phyloP scores from a whole-genome alignment of 2,797 vertebrate genomes.

The Mus minutoides region DNA sequence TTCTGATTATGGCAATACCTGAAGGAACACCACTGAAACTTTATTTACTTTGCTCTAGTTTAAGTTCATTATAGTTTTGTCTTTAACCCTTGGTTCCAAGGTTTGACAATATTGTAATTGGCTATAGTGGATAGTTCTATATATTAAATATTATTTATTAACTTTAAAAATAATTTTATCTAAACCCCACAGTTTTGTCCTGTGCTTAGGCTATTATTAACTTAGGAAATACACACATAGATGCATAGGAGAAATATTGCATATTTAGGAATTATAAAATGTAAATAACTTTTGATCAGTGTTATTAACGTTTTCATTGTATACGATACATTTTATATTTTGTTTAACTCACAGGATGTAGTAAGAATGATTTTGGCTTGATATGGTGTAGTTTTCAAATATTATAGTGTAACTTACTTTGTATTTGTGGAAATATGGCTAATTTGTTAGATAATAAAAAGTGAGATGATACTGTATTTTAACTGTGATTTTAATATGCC shows the following conservation, averaged over 20 bases:
- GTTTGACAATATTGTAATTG: conserved; percentile 46
- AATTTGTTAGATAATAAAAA: conserved; percentile 48
- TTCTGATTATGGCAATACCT: conserved; percentile 37
- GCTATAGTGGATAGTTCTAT: conserved; percentile 21
- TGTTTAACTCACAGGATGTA: conserved; percentile 44
- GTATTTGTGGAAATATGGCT: conserved; percentile 32
- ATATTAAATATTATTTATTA: conserved; percentile 44
- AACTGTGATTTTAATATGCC: conserved; percentile 15
- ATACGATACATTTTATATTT: conserved; percentile 47
- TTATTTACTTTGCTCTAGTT: not conserved
- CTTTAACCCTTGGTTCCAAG: conserved; percentile 34
- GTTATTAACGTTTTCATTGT: conserved; percentile 57
- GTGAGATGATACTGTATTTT: conserved; percentile 29
- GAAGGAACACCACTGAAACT: conserved; percentile 13
- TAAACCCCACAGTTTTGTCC: conserved; percentile 49
- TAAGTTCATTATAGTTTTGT: not conserved
- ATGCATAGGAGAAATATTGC: conserved; percentile 48
- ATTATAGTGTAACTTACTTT: conserved; percentile 40
- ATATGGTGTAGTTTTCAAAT: conserved; percentile 43
- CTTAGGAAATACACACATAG: conserved; percentile 9
- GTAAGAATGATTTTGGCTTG: conserved; percentile 29
- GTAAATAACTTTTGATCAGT: conserved; percentile 47
- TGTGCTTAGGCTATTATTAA: conserved; percentile 29
- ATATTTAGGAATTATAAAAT: conserved; percentile 46
- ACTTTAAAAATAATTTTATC: conserved; percentile 45